phyloP scores from a whole-genome alignment of 1,140 invertebrate species.

The Calosoma granatense region DNA sequence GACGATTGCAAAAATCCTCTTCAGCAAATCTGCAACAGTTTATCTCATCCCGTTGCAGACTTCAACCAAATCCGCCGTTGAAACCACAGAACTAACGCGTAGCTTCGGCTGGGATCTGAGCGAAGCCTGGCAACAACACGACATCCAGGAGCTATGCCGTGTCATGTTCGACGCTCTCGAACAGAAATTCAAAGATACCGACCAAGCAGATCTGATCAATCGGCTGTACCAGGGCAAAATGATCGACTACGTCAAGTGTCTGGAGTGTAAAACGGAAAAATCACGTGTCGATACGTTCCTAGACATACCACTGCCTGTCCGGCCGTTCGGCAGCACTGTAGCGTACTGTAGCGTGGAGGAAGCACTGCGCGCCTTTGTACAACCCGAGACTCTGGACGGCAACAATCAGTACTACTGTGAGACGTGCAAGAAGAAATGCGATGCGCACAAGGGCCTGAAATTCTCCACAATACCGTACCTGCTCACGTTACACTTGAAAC shows the following conservation, averaged over 20 bases:
- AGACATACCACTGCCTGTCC: slow-evolving; percentile 81
- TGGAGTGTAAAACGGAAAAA: slow-evolving; percentile 79
- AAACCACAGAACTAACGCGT: slow-evolving; percentile 78
- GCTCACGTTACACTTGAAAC: slow-evolving; percentile 77
- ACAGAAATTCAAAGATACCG: slow-evolving; percentile 74
- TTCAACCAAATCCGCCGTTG: slow-evolving; percentile 60
- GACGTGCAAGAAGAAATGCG: slow-evolving; percentile 78
- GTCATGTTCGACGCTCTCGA: slow-evolving; percentile 91
- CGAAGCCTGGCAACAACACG: slow-evolving; percentile 88
- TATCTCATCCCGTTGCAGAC: slow-evolving; percentile 43
- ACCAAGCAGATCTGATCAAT: slow-evolving; percentile 75
- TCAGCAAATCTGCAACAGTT: too few species aligned
- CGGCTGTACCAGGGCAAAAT: slow-evolving; percentile 65
- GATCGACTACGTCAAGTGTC: slow-evolving; percentile 87
- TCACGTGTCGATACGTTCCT: slow-evolving; percentile 75
- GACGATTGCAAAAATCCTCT: too few species aligned
- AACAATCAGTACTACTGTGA: slow-evolving; percentile 88
- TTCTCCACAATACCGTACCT: slow-evolving; percentile 84
- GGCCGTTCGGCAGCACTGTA: slow-evolving; percentile 68
- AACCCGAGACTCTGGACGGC: slow-evolving; percentile 75
- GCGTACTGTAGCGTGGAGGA: slow-evolving; percentile 79
- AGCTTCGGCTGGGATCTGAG: slow-evolving; percentile 89
- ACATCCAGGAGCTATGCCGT: slow-evolving; percentile 83
- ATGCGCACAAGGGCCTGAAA: slow-evolving; percentile 86
- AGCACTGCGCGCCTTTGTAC: slow-evolving; percentile 74